A percentile compares a stretch with the other conserved stretches of the same genome.
Conservation (phyloP, 2,888 invertebrate species). For the Hemistola chrysoprasaria region DNA sequence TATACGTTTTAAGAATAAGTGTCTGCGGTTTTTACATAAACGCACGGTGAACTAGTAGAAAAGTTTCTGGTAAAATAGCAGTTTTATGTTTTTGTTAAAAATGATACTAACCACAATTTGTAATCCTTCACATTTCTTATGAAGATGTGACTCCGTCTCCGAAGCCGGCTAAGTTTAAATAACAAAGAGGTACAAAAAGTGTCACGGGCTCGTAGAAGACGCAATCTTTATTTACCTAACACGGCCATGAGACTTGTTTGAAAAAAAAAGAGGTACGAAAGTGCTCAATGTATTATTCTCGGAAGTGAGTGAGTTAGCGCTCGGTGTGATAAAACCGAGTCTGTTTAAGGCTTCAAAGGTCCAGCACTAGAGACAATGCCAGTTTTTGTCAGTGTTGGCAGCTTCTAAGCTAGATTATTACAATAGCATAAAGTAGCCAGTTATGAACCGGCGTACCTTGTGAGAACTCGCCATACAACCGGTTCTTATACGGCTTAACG, state of each 20-base stretch:
- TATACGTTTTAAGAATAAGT: no score
- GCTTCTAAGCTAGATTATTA: conserved; percentile 75
- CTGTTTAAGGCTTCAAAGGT: conserved; percentile 59
- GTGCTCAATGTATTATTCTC: conserved; percentile 41
- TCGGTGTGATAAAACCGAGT: conserved; percentile 63
- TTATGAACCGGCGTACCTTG: conserved; percentile 66
- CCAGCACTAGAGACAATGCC: conserved; percentile 61
- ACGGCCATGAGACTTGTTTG: conserved; percentile 27
- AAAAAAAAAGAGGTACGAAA: conserved; percentile 24
- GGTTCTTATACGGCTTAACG: conserved; percentile 60
- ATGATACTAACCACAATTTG: not conserved
- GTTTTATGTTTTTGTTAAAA: no score
- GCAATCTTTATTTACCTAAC: conserved; percentile 36
- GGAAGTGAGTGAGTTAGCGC: conserved; percentile 52
- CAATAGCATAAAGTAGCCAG: conserved; percentile 78
- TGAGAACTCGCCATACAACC: conserved; percentile 62
- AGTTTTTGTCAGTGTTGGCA: conserved; percentile 66
- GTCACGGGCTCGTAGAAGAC: conserved; percentile 29
- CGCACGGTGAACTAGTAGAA: no score
- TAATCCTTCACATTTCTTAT: conserved; percentile 1
- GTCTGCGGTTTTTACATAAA: no score
- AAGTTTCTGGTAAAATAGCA: no score
- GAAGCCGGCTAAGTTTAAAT: conserved; percentile 24
- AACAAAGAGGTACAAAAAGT: conserved; percentile 37
- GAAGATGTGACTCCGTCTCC: conserved; percentile 16